Evolutionary conservation across 1,140 invertebrate species (phyloP).

Genomic region (Penaeus indicus): DNA sequence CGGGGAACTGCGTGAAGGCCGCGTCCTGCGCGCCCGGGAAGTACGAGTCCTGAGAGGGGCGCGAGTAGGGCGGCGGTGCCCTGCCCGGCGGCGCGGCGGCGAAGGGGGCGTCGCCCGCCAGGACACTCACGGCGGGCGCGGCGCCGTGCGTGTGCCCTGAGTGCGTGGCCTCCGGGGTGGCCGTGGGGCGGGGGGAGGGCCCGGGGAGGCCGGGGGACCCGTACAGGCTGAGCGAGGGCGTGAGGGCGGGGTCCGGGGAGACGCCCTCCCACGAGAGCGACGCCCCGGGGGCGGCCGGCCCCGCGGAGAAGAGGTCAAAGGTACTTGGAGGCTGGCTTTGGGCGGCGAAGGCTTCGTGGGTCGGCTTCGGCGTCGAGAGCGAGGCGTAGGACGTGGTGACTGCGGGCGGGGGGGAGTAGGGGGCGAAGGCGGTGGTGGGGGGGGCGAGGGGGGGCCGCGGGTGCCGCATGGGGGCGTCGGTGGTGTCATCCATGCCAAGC

Average conservation of each 20-base stretch:
- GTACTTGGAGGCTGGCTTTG: neutral
- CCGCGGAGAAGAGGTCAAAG: constrained; percentile 4
- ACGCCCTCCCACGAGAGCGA: constrained; percentile 49
- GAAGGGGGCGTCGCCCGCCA: constrained; percentile 8
- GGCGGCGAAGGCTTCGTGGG: neutral
- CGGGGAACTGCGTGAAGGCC: neutral
- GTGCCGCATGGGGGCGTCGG: constrained; percentile 49
- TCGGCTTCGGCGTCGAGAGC: constrained; percentile 1
- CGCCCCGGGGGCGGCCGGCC: neutral
- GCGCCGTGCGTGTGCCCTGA: constrained; percentile 3
- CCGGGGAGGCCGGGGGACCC: constrained; percentile 41
- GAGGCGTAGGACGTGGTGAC: neutral
- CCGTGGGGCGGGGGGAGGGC: constrained; percentile 33
- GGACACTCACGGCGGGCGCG: constrained; percentile 27
- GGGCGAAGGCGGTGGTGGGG: neutral
- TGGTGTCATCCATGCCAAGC: constrained; percentile 54
- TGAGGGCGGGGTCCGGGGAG: constrained; percentile 48
- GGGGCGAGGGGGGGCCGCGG: constrained; percentile 3
- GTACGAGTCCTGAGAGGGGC: neutral
- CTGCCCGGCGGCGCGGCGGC: neutral
- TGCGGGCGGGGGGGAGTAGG: neutral
- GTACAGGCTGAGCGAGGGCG: constrained; percentile 43
- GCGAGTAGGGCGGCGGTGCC: constrained; percentile 26
- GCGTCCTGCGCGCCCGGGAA: neutral
- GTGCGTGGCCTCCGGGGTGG: constrained; percentile 26